Evolutionary conservation across 2,113 vertebrate species (phyloP).

Genomic region (Pantherophis guttatus): DNA sequence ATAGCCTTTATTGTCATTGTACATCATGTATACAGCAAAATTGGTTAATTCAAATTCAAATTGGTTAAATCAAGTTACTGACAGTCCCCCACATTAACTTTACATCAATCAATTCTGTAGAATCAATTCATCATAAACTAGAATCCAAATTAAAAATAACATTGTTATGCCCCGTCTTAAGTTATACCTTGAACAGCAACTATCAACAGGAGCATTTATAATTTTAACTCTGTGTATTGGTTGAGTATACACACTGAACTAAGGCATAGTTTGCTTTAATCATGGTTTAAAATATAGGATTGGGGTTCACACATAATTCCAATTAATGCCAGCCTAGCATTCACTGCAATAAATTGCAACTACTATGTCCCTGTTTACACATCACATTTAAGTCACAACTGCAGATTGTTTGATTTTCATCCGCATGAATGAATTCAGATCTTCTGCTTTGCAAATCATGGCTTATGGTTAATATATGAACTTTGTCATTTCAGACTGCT

Average conservation of each 20-base stretch:
- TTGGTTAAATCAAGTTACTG: neutral
- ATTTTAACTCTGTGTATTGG: neutral
- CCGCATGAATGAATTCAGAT: neutral
- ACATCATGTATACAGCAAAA: too few species aligned
- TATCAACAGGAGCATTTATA: neutral
- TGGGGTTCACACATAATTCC: neutral
- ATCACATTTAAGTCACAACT: neutral
- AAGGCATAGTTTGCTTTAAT: neutral
- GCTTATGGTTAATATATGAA: neutral
- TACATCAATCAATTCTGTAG: neutral
- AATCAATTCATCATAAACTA: neutral
- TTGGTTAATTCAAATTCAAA: too few species aligned
- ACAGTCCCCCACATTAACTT: neutral
- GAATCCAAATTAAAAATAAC: neutral
- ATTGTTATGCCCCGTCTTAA: neutral
- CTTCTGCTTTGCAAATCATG: neutral
- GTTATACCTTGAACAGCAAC: neutral
- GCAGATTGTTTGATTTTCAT: neutral
- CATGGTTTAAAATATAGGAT: neutral
- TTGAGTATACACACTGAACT: neutral
- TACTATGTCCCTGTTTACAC: neutral
- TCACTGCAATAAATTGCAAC: neutral
- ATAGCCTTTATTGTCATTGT: too few species aligned
- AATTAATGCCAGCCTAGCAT: neutral
- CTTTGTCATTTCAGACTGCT: neutral